Evolutionary conservation across 2,113 vertebrate genomes (phyloP).

Genomic region (Hiodon alosoides): DNA sequence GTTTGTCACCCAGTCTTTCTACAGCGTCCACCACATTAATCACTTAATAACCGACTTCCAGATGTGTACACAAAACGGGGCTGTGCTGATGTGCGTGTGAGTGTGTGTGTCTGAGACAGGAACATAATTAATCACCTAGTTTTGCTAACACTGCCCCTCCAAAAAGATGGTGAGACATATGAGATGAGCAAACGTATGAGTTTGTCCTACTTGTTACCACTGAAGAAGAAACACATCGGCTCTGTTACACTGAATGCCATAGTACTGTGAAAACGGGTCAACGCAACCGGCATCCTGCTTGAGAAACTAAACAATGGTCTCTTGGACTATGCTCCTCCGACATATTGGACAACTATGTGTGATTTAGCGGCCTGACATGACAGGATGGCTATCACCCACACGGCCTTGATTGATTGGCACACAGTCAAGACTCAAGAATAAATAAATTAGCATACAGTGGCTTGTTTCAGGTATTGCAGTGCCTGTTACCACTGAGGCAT

Average conservation of each 20-base stretch:
- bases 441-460: too few relatives aligned
- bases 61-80: conserved; percentile 15
- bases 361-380: too few relatives aligned
- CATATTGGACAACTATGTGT: too few relatives aligned
- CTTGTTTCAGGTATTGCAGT: too few relatives aligned
- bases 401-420: too few relatives aligned
- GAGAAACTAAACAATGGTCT: not conserved
- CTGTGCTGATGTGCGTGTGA: not conserved
- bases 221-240: not conserved
- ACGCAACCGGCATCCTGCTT: not conserved
- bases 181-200: not conserved
- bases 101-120: not conserved
- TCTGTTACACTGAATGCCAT: too few relatives aligned
- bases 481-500: too few relatives aligned
- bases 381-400: too few relatives aligned
- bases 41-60: conserved; percentile 29
- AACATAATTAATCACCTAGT: conserved; percentile 13
- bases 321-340: too few relatives aligned
- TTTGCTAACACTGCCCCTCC: not conserved
- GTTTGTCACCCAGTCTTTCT: conserved; percentile 48
- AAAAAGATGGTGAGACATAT: not conserved
- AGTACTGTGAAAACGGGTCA: not conserved
- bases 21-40: conserved; percentile 46
- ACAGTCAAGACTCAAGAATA: too few relatives aligned
- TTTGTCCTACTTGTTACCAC: conserved; percentile 3